Conservation (phyloP, 1,140 invertebrate genomes). For the Pseudomyrmex pallidus region DNA sequence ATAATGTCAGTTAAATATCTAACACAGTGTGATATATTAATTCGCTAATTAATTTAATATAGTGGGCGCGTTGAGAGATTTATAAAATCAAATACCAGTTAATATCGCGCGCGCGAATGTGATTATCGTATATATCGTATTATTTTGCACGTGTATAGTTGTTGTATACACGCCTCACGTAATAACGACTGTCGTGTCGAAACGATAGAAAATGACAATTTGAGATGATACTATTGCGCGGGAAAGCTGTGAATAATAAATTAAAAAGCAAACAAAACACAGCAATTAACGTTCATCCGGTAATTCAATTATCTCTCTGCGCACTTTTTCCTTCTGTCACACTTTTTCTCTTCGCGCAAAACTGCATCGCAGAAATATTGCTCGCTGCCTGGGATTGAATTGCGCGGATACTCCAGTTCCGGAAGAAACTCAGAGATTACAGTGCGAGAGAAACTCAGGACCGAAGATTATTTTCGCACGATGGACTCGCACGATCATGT, state of each 20-base stretch:
- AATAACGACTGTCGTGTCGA: background rate
- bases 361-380: background rate
- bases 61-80: conserved; percentile 25
- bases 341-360: background rate
- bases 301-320: conserved; percentile 12
- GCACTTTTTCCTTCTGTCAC: background rate
- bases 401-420: conserved; percentile 16
- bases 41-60: conserved; percentile 36
- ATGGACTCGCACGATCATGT: conserved; percentile 57
- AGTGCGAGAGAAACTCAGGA: conserved; percentile 23
- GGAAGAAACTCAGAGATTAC: conserved; percentile 45
- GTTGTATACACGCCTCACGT: background rate
- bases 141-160: background rate
- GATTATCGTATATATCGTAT: conserved; percentile 14
- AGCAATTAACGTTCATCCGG: too few relatives aligned
- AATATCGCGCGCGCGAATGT: conserved; percentile 7
- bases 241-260: too few relatives aligned
- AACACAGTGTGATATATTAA: conserved; percentile 36
- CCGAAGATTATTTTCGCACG: conserved; percentile 69
- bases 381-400: conserved; percentile 16
- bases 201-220: background rate
- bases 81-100: conserved; percentile 38
- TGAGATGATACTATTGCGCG: too few relatives aligned
- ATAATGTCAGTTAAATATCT: conserved; percentile 45
- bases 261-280: background rate